Base-by-base conservation (phyloP, 2,888 invertebrate genomes). In the Cyclophora punctaria region DNA sequence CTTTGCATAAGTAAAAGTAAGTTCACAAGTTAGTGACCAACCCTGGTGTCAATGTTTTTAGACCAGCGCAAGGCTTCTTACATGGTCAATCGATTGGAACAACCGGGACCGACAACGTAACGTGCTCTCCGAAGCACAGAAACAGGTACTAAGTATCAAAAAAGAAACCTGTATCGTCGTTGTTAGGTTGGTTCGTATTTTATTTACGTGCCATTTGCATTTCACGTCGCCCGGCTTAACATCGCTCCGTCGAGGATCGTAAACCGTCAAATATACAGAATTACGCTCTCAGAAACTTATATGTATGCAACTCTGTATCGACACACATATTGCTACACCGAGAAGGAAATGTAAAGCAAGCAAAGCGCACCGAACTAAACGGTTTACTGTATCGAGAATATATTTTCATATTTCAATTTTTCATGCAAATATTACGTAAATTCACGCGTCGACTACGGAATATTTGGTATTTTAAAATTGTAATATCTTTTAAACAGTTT, bases 181-280 rank as follows among this genome's bases (percentile, higher is more conserved):
- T 20, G 20, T 20, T 20, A 20, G 37, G 37, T 57, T 60, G 56
- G 56, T 67, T 78, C 77, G 69, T 83, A 78, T 80, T 76, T 85
- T 83, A 86, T 84, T 83, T 78, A 83, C 75, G 68, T 69, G 60
- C 72, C 75, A 81, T 81, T 79, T 79, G 72, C 75, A 74, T 66
- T 68, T 60, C 56, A 58, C 60, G 62, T 59, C 63, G 63, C 59
- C 47, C 57, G 55, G 54, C 56, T 63, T 20, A 64, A 64, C 62
- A 62, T 62, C 64, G 61, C 64, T 62, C 55, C 53, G 59, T 55
- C 57, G 61, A 55, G 59, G 59, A 53, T 57, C 54, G 55, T 56
- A 37, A 55, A 56, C 57, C 58, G 48, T 56, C 53, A 52, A 43
- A 53, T 52, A 47, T 49, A 48, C 45, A 49, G 47, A 48, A 57